phyloP scores from a whole-genome alignment of 2,113 vertebrate genomes.

The Epinephelus moara region DNA sequence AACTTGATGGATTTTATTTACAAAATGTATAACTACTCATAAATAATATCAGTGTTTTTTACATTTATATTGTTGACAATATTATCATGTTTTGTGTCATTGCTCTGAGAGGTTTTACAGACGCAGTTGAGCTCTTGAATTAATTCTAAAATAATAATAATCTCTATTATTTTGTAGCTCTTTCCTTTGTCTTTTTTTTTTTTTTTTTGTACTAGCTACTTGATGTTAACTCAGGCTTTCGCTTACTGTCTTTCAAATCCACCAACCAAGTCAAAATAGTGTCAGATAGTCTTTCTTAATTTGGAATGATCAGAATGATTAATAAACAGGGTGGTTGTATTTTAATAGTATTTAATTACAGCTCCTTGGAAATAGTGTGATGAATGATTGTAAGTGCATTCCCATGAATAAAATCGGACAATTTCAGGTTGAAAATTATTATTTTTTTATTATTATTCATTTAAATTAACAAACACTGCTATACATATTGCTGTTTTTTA shows the following conservation, averaged over 20 bases:
- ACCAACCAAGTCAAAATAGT: neutral
- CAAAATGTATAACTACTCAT: too few species aligned
- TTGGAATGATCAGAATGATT: neutral
- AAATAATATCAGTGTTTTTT: neutral
- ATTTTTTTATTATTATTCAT: conserved; percentile 76
- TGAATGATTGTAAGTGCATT: neutral
- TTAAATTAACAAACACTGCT: conserved; percentile 89
- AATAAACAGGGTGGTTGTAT: neutral
- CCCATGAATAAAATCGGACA: conserved; percentile 17
- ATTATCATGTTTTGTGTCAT: neutral
- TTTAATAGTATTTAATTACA: neutral
- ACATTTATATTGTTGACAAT: neutral
- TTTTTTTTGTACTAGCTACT: neutral
- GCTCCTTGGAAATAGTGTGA: neutral
- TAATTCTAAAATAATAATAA: neutral
- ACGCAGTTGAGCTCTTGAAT: neutral
- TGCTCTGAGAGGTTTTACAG: neutral
- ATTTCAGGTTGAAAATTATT: conserved; percentile 70
- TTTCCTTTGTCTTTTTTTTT: neutral
- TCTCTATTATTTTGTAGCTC: neutral
- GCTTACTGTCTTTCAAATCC: neutral
- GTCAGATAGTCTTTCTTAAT: neutral
- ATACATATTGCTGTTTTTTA: conserved; percentile 89
- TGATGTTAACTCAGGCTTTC: neutral
- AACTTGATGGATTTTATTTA: too few species aligned